A percentile compares a stretch with the other conserved stretches of the same genome.
These are phyloP conservation scores for Coleophora flavipennella DNA, from an alignment of 2,888 invertebrate species.

Conservation along the genomic window DNA sequence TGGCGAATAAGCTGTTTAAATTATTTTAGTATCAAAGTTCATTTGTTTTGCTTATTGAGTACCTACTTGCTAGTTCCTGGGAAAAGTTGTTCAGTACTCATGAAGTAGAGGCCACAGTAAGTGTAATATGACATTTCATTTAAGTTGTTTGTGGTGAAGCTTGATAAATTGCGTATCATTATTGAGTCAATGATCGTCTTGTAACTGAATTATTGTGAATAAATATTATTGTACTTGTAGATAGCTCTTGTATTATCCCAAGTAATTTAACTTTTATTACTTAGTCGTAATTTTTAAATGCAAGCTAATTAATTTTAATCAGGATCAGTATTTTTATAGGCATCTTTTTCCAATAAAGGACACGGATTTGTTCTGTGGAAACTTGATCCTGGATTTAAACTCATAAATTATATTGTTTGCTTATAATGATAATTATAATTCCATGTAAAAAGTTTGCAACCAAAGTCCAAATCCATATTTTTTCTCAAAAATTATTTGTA, in stretches of 20 bases:
- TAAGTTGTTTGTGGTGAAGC: too few relatives aligned
- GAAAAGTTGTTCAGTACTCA: too few relatives aligned
- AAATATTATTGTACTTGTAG: conserved; percentile 29
- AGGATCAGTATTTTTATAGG: not conserved
- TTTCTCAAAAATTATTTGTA: conserved; percentile 50
- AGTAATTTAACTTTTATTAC: too few relatives aligned
- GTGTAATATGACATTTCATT: too few relatives aligned
- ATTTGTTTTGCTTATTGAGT: too few relatives aligned
- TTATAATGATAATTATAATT: conserved; percentile 27
- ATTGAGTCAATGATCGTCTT: too few relatives aligned
- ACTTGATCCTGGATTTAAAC: conserved; percentile 16
- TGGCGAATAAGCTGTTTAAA: too few relatives aligned
- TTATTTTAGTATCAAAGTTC: too few relatives aligned
- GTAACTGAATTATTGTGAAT: conserved; percentile 28
- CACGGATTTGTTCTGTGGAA: conserved; percentile 17
- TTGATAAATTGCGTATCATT: too few relatives aligned
- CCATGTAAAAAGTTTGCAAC: conserved; percentile 33
- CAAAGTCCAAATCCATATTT: conserved; percentile 48
- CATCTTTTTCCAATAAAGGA: too few relatives aligned
- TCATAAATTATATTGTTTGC: conserved; percentile 42
- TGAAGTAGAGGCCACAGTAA: too few relatives aligned
- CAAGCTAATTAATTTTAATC: conserved; percentile 11
- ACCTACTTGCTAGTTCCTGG: too few relatives aligned
- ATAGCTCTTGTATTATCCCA: conserved; percentile 36
- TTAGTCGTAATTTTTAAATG: conserved; percentile 41